Base-by-base conservation (phyloP, 1,140 invertebrate species). In the Tetragonula clypearis region DNA sequence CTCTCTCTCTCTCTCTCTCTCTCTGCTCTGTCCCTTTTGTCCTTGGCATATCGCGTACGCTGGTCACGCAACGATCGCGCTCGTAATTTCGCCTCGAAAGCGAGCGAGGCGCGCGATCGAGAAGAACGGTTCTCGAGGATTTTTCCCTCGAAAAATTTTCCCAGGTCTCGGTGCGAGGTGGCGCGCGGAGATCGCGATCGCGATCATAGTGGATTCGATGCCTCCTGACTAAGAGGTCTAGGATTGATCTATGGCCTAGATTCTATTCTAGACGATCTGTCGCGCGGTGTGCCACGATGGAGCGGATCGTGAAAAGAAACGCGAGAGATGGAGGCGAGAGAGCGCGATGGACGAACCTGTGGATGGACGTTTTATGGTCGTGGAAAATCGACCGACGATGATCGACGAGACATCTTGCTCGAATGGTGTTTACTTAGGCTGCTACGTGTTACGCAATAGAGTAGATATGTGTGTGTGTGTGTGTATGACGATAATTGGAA, bases 331-430 rank as follows among this genome's bases (percentile, higher is more conserved):
- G 60, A 56, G 68, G 30, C 41, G 35, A 26, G 58, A 21, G 69
- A 79, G 49, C 56, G 83, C n/a, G 30, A 65, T n/a, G n/a, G 60
- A 2, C 30, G 66, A 49, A 81, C 69, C 65, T 74, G 79, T 74
- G 71, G 79, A 74, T 74, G 41, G 6, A 8, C 69, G 69, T 58
- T n/a, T 6, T 2, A 9, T 49, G 23, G 71, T 6, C 35, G 53
- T 5, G 35, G 53, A 60, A 71, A 84, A 58, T 78, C 55, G 19
- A 35, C 41, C 30, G 30, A 49, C 55, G 14, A 74, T 66, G 56
- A 84, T 79, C 76, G 76, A 72, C 56, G 72, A 74, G 72, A 76
- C 80, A 23, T 56, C 55, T 56, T 69, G 19, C 53, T 69, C 35
- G 19, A 35, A 41, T 69, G 26, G 11, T 15, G 30, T 49, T 49